These are phyloP conservation scores for Gavia stellata DNA, from an alignment of 2,113 vertebrate genomes.

Conservation along the genomic window DNA sequence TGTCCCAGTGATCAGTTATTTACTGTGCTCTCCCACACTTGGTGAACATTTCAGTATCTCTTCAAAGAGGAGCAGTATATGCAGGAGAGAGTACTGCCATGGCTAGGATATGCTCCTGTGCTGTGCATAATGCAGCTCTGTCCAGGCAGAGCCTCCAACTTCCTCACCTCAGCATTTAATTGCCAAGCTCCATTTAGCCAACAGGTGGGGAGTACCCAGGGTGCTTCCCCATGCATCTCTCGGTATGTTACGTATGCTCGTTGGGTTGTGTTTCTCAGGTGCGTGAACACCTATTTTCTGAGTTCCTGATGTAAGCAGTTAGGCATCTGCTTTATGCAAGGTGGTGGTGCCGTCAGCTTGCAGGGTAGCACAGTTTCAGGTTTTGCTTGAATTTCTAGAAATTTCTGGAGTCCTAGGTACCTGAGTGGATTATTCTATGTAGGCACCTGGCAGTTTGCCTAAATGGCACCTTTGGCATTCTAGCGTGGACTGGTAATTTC, in stretches of 20 bases:
- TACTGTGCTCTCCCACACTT: neutral
- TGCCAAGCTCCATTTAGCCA: neutral
- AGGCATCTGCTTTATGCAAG: neutral
- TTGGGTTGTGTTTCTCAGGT: neutral
- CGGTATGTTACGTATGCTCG: fast-evolving
- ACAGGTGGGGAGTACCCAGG: too few species aligned
- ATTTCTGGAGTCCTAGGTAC: neutral
- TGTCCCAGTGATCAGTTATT: neutral
- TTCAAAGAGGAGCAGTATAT: neutral
- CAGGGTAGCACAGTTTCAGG: neutral
- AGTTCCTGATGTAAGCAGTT: neutral
- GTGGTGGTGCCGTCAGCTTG: fast-evolving
- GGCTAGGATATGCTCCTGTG: neutral
- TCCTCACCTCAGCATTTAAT: neutral
- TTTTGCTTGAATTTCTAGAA: neutral
- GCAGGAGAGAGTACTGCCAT: neutral
- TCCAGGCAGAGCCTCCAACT: neutral
- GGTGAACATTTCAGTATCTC: neutral
- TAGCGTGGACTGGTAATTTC: neutral
- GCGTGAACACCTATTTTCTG: neutral
- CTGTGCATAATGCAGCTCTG: neutral
- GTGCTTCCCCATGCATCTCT: fast-evolving
- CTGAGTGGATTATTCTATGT: neutral
- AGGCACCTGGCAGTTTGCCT: neutral
- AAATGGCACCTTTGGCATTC: neutral